These are phyloP conservation scores for Eulemur albifrons DNA, from an alignment of 2,797 vertebrate species.

Conservation along the genomic window DNA sequence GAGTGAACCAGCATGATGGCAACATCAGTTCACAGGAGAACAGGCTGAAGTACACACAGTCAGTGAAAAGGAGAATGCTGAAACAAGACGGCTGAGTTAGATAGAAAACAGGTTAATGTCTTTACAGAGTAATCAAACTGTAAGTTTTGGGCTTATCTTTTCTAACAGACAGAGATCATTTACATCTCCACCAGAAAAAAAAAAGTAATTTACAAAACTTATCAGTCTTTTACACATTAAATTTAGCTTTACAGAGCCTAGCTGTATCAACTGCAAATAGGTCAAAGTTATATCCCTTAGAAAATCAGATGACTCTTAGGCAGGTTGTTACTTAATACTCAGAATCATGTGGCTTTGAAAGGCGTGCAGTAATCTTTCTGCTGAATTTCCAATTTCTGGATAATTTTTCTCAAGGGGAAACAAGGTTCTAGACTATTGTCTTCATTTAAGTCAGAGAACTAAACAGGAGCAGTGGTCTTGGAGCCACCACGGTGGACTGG, in stretches of 20 bases:
- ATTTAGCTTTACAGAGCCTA: neutral
- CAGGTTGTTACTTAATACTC: neutral
- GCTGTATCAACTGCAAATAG: neutral
- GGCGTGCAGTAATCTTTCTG: neutral
- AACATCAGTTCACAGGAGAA: neutral
- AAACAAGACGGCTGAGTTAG: neutral
- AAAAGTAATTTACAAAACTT: neutral
- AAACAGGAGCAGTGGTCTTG: neutral
- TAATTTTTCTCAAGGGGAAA: neutral
- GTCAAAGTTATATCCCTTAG: neutral
- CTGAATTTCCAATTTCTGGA: neutral
- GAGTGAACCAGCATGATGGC: neutral
- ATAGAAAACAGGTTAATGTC: neutral
- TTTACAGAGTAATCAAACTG: neutral
- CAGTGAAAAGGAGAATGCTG: neutral
- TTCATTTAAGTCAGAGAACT: neutral
- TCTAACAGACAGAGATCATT: neutral
- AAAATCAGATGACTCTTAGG: conserved; percentile 1
- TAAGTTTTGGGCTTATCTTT: neutral
- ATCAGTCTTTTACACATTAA: neutral
- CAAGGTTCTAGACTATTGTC: neutral
- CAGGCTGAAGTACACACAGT: neutral
- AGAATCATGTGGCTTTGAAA: conserved; percentile 18
- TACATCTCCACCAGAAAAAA: neutral
- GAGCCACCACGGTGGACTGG: too few relatives aligned